These are phyloP conservation scores for Prosopocoilus inquinatus DNA, from an alignment of 2,888 invertebrate species.

Conservation along the genomic window DNA sequence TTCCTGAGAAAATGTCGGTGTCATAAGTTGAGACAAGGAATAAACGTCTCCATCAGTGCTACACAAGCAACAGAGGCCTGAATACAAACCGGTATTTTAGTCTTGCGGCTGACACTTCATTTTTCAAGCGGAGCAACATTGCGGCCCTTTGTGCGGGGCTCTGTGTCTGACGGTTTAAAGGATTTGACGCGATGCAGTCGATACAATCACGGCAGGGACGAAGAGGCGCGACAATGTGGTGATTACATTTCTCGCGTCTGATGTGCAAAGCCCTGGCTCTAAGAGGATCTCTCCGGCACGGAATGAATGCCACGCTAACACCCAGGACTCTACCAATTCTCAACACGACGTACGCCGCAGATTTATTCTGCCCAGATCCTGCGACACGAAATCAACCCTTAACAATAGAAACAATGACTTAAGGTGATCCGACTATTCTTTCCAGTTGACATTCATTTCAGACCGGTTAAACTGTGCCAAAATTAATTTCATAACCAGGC, in stretches of 20 bases:
- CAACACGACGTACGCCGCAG: conserved; percentile 27
- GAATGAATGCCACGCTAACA: conserved; percentile 36
- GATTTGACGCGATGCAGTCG: conserved; percentile 30
- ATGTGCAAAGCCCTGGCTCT: conserved; percentile 42
- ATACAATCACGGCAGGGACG: conserved; percentile 29
- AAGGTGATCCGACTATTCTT: not conserved
- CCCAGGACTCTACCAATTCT: conserved; percentile 34
- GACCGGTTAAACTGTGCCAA: too few relatives aligned
- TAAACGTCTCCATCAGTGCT: not conserved
- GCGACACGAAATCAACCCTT: conserved; percentile 29
- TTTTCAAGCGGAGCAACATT: conserved; percentile 15
- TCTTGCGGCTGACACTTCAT: conserved; percentile 18
- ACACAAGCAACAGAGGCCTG: not conserved
- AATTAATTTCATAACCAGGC: too few relatives aligned
- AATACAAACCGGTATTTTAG: conserved; percentile 7
- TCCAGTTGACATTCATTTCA: not conserved
- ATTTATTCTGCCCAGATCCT: conserved; percentile 28
- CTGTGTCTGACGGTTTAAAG: conserved; percentile 27
- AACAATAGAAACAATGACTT: conserved; percentile 36
- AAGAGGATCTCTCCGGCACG: conserved; percentile 36
- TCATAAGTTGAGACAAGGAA: not conserved
- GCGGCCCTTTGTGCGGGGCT: conserved; percentile 9
- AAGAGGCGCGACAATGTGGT: conserved; percentile 37
- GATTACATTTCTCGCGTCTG: conserved; percentile 42
- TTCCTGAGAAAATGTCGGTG: not conserved